Evolutionary conservation across 2,797 vertebrate genomes (phyloP).

Genomic region (Molossus alvarezi): DNA sequence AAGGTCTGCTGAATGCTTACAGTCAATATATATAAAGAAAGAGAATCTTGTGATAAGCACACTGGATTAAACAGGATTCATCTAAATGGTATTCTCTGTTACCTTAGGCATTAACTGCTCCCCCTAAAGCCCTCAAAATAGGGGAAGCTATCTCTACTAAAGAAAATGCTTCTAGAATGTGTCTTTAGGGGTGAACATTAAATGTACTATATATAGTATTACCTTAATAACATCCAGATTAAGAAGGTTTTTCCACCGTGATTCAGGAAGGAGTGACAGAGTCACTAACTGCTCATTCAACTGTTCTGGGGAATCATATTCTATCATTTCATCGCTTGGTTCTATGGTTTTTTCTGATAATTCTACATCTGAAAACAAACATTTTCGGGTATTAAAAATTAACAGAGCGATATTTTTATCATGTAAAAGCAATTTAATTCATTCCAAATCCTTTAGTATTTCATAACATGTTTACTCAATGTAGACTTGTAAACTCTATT

Average conservation of each 20-base stretch:
- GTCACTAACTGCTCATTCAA: constrained; percentile 95
- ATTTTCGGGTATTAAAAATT: constrained; percentile 54
- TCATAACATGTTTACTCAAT: background rate
- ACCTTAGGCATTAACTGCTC: background rate
- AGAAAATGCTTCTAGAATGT: background rate
- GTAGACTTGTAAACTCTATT: background rate
- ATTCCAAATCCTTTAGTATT: constrained; percentile 20
- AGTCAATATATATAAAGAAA: background rate
- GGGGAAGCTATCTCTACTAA: background rate
- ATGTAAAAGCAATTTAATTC: constrained; percentile 3
- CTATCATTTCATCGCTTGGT: constrained; percentile 91
- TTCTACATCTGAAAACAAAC: constrained; percentile 87
- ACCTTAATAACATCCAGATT: constrained; percentile 97
- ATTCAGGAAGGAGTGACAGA: constrained; percentile 95
- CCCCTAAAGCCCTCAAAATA: background rate
- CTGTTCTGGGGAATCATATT: constrained; percentile 94
- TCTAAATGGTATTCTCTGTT: background rate
- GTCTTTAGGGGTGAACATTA: background rate
- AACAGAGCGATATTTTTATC: constrained; percentile 30
- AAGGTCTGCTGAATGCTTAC: constrained; percentile 3
- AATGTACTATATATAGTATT: constrained; percentile 31
- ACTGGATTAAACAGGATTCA: background rate
- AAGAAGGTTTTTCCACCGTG: constrained; percentile 97
- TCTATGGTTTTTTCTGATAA: constrained; percentile 87
- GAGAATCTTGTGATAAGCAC: background rate